A percentile compares a stretch with the other conserved stretches of the same genome.
Evolutionary conservation across 1,140 invertebrate species (phyloP).

Genomic region (Apis dorsata): DNA sequence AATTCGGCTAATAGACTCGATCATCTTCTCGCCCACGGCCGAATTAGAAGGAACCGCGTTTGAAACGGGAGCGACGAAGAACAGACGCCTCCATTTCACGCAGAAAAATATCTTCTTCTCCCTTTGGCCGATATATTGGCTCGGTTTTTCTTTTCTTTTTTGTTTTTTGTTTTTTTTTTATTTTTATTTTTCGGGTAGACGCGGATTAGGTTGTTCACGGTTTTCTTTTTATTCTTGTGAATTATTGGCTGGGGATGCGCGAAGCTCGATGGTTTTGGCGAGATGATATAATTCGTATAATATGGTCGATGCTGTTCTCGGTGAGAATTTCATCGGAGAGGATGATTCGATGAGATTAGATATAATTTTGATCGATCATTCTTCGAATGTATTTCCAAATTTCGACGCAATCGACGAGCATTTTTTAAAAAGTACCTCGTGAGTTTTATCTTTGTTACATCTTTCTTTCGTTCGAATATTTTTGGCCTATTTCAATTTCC

Average conservation of each 20-base stretch:
- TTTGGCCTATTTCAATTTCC: too few relatives aligned
- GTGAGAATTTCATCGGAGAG: too few relatives aligned
- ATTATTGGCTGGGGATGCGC: not conserved
- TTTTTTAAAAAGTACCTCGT: too few relatives aligned
- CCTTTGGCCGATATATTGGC: not conserved
- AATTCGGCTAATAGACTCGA: slow-evolving; percentile 57
- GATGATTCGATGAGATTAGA: too few relatives aligned
- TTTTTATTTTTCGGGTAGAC: not conserved
- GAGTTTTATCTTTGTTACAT: too few relatives aligned
- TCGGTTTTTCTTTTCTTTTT: not conserved
- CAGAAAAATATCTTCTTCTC: slow-evolving; percentile 27
- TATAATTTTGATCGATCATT: too few relatives aligned
- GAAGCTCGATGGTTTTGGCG: not conserved
- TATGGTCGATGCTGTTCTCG: too few relatives aligned
- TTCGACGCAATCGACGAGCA: too few relatives aligned
- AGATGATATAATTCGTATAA: too few relatives aligned
- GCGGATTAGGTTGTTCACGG: not conserved
- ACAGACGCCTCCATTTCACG: not conserved
- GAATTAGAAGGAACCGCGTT: slow-evolving; percentile 13
- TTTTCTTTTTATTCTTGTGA: not conserved
- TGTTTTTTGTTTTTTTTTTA: not conserved
- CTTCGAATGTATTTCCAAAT: too few relatives aligned
- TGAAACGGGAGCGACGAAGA: slow-evolving; percentile 21
- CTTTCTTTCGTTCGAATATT: too few relatives aligned
- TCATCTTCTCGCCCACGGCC: slow-evolving; percentile 17